Base-by-base conservation (phyloP, 2,113 vertebrate genomes). In the Paratilapia polleni region DNA sequence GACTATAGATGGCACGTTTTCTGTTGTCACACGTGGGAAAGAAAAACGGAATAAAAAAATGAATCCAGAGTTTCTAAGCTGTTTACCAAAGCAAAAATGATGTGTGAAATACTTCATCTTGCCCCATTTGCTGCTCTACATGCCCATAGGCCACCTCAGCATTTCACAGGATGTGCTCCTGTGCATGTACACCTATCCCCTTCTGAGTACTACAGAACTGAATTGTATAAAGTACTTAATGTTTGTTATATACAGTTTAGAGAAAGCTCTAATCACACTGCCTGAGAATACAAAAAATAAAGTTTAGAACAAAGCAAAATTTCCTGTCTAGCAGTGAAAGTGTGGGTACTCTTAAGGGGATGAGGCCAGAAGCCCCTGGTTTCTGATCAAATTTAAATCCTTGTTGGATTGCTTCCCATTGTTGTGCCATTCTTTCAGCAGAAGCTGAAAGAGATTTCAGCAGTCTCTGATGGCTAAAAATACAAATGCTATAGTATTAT, bases 131-230 rank as follows among this genome's bases (percentile, higher is more conserved):
- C 43, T 70, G 66, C 24, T 52, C 66, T 31, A 52, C 43, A 20
- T 70, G 66, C 66, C 66, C 43, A 70, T 31, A 20, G 66, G 66
- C 66, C 66, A 70, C 66, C 66, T 70, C 43, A 31, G 66, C 43
- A 70, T 70, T 70, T 70, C 66, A 70, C 49, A 52, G 43, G 24
- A 43, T 31, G 66, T 52, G 26, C 47, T 54, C 68, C 68, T 34
- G 68, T 5, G 2, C 47, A 73, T 73, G 47, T 47, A 73, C 47
- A 73, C 68, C 68, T n/a, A 34, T 54, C 68, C 68, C 24, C 68
- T n/a, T 73, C 47, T 73, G 47, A 52, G 26, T 73, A 54, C 26
- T 31, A 73, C 11, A 73, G 68, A 31, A 73, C 6, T 34, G 26
- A 73, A 54, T 54, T 73, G 52, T 34, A 73, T 26, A 54, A 54